These are phyloP conservation scores for Vespertilio murinus DNA, from an alignment of 2,797 vertebrate genomes.

Conservation along the genomic window DNA sequence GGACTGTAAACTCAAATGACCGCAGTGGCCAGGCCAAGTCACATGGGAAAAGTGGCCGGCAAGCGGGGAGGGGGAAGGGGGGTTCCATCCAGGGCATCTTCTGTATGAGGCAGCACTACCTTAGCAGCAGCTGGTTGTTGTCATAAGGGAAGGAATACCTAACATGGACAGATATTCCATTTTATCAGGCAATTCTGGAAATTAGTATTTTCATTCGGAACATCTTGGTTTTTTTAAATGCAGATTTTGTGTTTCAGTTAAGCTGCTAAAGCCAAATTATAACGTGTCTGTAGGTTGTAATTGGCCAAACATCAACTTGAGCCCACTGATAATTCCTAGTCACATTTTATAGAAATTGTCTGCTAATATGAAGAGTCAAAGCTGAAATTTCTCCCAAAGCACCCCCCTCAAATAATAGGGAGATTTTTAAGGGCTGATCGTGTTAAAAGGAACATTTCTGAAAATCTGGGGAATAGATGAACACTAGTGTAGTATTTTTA, in stretches of 20 bases:
- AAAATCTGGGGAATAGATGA: not conserved
- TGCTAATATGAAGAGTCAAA: not conserved
- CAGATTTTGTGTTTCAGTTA: not conserved
- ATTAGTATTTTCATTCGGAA: not conserved
- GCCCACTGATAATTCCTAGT: not conserved
- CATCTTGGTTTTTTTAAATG: not conserved
- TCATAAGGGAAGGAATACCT: not conserved
- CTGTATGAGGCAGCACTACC: rapidly evolving
- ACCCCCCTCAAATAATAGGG: not conserved
- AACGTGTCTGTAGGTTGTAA: not conserved
- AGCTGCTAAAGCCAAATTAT: not conserved
- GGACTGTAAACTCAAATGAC: not conserved
- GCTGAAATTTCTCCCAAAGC: not conserved
- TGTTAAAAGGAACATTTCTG: not conserved
- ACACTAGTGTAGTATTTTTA: not conserved
- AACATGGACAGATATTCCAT: not conserved
- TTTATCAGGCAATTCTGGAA: not conserved
- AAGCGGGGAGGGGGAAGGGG: too few species aligned
- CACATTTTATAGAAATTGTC: not conserved
- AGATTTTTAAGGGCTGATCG: not conserved
- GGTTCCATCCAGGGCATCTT: rapidly evolving
- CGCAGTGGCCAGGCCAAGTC: not conserved
- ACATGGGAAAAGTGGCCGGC: not conserved
- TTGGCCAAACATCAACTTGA: not conserved
- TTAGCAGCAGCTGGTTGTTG: not conserved